A percentile compares a stretch with the other conserved stretches of the same genome.
Evolutionary conservation across 2,797 vertebrate species (phyloP).

Genomic region (Uromys caudimaculatus): DNA sequence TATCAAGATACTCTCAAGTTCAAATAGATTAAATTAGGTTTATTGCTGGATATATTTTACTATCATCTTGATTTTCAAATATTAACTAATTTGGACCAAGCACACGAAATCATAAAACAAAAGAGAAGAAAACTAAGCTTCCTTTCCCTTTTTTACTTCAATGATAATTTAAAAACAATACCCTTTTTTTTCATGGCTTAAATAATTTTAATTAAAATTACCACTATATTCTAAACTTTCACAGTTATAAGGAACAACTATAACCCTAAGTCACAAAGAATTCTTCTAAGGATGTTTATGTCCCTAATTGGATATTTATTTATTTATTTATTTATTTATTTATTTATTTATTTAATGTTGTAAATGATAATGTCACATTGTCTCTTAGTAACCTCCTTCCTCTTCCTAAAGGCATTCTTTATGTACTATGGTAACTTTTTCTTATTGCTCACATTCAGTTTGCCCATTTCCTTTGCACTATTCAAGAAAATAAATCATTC

Average conservation of each 20-base stretch:
- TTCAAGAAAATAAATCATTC: neutral
- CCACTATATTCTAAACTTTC: neutral
- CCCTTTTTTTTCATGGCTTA: neutral
- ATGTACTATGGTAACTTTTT: neutral
- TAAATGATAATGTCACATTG: slow-evolving; percentile 10
- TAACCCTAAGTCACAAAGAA: slow-evolving; percentile 21
- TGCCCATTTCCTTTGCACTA: neutral
- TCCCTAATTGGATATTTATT: neutral
- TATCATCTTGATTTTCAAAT: slow-evolving; percentile 18
- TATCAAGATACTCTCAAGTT: slow-evolving; percentile 10
- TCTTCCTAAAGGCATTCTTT: slow-evolving; percentile 24
- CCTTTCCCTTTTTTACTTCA: neutral
- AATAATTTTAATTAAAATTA: slow-evolving; percentile 23
- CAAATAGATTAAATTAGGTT: slow-evolving; percentile 49
- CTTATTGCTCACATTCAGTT: neutral
- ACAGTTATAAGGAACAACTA: neutral
- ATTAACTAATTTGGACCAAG: neutral
- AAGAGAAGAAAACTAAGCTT: neutral
- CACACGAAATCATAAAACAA: neutral
- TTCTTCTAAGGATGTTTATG: neutral
- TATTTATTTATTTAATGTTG: slow-evolving; percentile 5
- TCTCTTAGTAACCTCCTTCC: neutral
- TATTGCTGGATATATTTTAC: slow-evolving; percentile 38
- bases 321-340: neutral
- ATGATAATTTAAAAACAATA: neutral